Evolutionary conservation across 2,113 vertebrate species (phyloP), one percentile per base, ranked within the genome.

Genomic region (Apteryx owenii): DNA sequence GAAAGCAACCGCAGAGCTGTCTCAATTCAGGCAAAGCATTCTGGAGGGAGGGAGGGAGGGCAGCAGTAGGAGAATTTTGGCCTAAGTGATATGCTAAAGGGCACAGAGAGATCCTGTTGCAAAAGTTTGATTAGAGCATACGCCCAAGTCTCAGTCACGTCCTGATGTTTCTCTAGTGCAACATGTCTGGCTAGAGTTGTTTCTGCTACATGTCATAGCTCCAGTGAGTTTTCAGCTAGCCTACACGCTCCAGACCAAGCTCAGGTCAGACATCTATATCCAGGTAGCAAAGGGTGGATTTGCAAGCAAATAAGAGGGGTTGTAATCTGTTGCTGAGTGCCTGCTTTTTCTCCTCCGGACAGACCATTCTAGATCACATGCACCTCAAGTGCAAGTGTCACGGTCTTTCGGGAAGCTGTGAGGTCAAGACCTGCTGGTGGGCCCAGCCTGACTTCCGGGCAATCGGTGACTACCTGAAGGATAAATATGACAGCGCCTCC

Each of bases 401-500:
- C 8, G 99, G 99, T 46, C 98, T 99, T 90, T 99, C 99, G 0
- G 99, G 99, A 33, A 99, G 99, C 98, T 99, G 99, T 1, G 99
- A 99, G 97, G 99, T 99, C 61, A 99, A 99, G 98, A 99, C 99
- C 1, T 99, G 99, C 95, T 99, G 99, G 99, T 99, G 99, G 99
- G 99, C 99, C 1, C 99, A 99, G 98, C 99, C 99, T 0, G 99
- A 99, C 91, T 99, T 99, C 98, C 99, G 99, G 6, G 99, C 99
- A 56, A 99, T 99, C 16, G 99, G 99, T 1, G 99, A 99, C 97
- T 99, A 99, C 98, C 98, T 99, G 96, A 99, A 99, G 96, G 99
- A 99, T 94, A 99, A 99, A 92, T 99, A 99, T 0, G 99, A 99
- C 99, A 99, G 99, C 31, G 99, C 99, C 81, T 99, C 99, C 0